Evolutionary conservation across 1,140 invertebrate species (phyloP).

Genomic region (Macrobrachium nipponense): DNA sequence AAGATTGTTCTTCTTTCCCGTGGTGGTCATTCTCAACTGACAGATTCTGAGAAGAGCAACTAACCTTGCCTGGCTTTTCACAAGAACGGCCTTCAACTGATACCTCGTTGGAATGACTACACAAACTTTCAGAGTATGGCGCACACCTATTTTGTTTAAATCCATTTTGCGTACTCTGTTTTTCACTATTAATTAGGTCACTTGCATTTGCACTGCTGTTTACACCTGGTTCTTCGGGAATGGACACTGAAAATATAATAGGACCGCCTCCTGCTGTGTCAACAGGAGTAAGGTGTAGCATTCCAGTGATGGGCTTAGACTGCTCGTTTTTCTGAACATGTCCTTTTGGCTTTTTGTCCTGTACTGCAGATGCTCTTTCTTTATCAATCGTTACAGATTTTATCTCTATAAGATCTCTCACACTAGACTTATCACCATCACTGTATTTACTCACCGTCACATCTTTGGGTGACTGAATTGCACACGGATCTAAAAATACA

Average conservation of each 20-base stretch:
- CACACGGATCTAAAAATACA: constrained; percentile 2
- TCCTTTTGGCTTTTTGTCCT: not conserved
- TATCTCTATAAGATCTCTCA: too few relatives aligned
- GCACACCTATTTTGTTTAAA: too few relatives aligned
- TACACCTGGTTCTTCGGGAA: constrained; percentile 32
- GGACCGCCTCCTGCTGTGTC: constrained; percentile 3
- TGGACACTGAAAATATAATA: constrained; percentile 48
- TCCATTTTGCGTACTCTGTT: too few relatives aligned
- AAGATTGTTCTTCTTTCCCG: not conserved
- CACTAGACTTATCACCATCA: too few relatives aligned
- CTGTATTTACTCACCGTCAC: too few relatives aligned
- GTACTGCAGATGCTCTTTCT: not conserved
- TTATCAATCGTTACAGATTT: too few relatives aligned
- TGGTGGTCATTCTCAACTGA: not conserved
- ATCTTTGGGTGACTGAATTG: not conserved
- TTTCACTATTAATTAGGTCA: too few relatives aligned
- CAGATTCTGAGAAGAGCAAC: too few relatives aligned
- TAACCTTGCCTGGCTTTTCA: not conserved
- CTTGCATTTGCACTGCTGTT: too few relatives aligned
- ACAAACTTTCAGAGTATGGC: too few relatives aligned
- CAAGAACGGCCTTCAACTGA: not conserved
- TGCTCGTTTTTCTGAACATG: not conserved
- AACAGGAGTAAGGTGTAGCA: constrained; percentile 35
- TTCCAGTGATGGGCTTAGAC: constrained; percentile 51
- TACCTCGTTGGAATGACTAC: not conserved